Conservation (phyloP, 1,140 invertebrate species). For the Mesaphorura yosii region DNA sequence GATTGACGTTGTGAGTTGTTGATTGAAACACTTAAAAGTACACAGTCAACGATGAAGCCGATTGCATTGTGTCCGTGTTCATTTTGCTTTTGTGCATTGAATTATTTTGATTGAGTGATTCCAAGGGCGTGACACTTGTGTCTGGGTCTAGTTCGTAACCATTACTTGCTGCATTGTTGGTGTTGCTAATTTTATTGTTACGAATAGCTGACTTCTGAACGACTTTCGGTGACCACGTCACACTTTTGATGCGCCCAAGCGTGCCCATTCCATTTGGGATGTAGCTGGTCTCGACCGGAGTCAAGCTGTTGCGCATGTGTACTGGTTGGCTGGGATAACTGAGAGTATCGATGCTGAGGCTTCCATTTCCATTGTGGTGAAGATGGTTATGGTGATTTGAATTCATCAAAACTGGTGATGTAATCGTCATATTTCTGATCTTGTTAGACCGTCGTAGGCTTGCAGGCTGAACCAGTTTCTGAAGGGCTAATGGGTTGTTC, state of each 20-base stretch:
- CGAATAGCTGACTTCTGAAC: constrained; percentile 23
- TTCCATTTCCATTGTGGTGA: constrained; percentile 9
- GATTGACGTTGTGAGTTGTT: not conserved
- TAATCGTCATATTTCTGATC: constrained; percentile 30
- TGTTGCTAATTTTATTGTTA: constrained; percentile 8
- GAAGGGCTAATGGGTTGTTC: constrained; percentile 30
- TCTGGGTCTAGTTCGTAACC: constrained; percentile 31
- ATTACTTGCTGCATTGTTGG: constrained; percentile 13
- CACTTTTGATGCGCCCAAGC: constrained; percentile 17
- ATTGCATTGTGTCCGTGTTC: constrained; percentile 26
- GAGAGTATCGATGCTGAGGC: no score
- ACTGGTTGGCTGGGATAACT: not conserved
- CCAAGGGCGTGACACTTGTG: constrained; percentile 27
- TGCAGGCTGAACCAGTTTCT: constrained; percentile 23
- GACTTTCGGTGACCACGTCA: constrained; percentile 31
- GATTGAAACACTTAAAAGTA: constrained; percentile 26
- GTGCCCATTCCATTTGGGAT: not conserved
- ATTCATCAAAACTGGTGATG: constrained; percentile 21
- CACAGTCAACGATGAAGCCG: constrained; percentile 28
- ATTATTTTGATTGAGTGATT: constrained; percentile 20
- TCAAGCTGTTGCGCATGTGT: constrained; percentile 15
- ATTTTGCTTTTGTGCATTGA: constrained; percentile 18
- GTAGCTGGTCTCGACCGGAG: constrained; percentile 27
- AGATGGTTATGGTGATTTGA: constrained; percentile 8
- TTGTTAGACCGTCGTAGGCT: constrained; percentile 28